Percentiles rank a stretch among this genome's conserved stretches.
phyloP scores from a whole-genome alignment of 2,797 vertebrate genomes.

The Hydrocynus forskahlii region DNA sequence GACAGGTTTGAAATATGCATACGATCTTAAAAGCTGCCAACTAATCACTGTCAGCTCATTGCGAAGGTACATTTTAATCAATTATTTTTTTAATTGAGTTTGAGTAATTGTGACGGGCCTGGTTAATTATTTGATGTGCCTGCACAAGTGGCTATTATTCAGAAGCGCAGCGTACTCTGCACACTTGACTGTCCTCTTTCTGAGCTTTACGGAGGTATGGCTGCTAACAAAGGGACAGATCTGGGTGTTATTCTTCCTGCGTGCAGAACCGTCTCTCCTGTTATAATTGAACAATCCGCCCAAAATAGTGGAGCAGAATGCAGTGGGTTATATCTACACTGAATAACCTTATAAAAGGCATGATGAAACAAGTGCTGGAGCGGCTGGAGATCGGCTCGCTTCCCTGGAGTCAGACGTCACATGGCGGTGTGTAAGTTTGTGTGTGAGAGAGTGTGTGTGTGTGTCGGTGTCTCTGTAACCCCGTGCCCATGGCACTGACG shows the following conservation, averaged over 20 bases:
- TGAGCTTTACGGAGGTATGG: not conserved
- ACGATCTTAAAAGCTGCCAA: not conserved
- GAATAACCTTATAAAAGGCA: constrained; percentile 23
- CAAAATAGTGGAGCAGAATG: not conserved
- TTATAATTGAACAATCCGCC: constrained; percentile 1
- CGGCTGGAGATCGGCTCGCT: constrained; percentile 6
- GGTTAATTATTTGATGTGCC: no score
- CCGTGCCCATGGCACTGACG: constrained; percentile 51
- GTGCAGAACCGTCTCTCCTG: not conserved
- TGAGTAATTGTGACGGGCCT: no score
- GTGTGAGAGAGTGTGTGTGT: not conserved
- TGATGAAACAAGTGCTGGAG: constrained; percentile 16
- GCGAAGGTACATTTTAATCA: not conserved
- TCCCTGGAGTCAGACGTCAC: not conserved
- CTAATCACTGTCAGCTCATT: not conserved
- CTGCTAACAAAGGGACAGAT: not conserved
- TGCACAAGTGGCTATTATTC: no score
- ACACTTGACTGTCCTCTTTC: not conserved
- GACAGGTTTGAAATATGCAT: no score
- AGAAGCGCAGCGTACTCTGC: no score
- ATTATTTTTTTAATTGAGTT: not conserved
- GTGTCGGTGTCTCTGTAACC: not conserved
- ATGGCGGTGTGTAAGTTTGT: not conserved
- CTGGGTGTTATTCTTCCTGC: not conserved
- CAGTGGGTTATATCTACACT: constrained; percentile 21